phyloP scores from a whole-genome alignment of 2,797 vertebrate species.

The Acanthopagrus latus region DNA sequence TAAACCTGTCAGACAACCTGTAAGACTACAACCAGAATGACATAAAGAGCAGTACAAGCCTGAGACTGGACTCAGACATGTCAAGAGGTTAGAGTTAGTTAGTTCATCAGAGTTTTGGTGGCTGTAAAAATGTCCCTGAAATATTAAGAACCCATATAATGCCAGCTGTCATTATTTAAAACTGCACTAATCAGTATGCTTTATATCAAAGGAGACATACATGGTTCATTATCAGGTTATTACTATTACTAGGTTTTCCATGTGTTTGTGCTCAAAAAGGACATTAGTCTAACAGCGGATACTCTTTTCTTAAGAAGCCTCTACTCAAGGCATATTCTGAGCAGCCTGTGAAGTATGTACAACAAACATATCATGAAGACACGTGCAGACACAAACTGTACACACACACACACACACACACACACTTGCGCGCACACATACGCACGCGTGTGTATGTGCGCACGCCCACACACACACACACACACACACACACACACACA shows the following conservation, averaged over 20 bases:
- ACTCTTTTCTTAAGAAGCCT: background rate
- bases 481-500: background rate
- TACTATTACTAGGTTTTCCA: too few species aligned
- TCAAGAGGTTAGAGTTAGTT: too few species aligned
- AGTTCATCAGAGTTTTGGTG: background rate
- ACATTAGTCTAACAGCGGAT: background rate
- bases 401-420: background rate
- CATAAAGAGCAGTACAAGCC: background rate
- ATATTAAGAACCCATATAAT: background rate
- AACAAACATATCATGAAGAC: slow-evolving; percentile 21
- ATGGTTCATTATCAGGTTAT: too few species aligned
- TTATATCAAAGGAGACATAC: background rate
- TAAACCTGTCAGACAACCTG: background rate
- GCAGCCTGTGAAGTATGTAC: slow-evolving; percentile 13
- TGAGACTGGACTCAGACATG: too few species aligned
- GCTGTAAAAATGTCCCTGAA: background rate
- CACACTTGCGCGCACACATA: too few species aligned
- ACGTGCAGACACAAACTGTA: background rate
- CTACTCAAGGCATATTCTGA: slow-evolving; percentile 1
- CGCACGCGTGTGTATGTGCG: too few species aligned
- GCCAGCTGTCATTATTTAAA: background rate
- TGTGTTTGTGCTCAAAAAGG: too few species aligned
- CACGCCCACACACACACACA: too few species aligned
- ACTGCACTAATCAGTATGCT: background rate
- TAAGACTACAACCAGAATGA: background rate